Evolutionary conservation across 2,797 vertebrate genomes (phyloP), one percentile per base, ranked within the genome.

Genomic region (Distichodus sexfasciatus): DNA sequence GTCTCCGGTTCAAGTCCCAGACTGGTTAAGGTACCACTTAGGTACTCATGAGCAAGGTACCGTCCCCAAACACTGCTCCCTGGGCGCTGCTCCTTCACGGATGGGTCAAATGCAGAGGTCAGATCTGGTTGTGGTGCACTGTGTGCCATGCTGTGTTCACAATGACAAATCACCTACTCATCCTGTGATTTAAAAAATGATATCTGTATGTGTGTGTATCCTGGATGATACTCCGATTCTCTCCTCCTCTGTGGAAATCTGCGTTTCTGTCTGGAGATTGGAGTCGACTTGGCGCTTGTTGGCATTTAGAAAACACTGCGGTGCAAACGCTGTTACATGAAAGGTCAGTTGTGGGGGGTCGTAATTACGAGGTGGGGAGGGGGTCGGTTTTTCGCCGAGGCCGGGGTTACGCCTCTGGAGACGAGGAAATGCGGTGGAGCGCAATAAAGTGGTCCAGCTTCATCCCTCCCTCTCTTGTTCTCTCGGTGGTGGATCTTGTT

Each of bases 211-310:
- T n/a, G n/a, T n/a, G n/a, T n/a, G n/a, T n/a, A n/a, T 81, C 78
- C 83, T 77, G 62, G 44, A 33, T 73, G 76, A 74, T 73, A 78
- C 74, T 78, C 76, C 78, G 77, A n/a, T 76, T 79, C 75, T 74
- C 40, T 33, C 73, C 77, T 21, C 0, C 57, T 60, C 36, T 44
- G 55, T 74, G 9, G 10, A 48, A 48, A 53, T 8, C 29, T 12
- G 12, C 12, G 14, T 53, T 31, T 31, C 26, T 31, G 14, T 31
- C 26, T 3, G 6, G 50, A 53, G 50, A 28, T 29, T 53, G 15
- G 12, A 46, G 11, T 50, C 23, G 8, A 50, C 23, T 28, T 24
- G 24, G 31, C 15, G 31, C 53, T 21, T 55, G 38, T 60, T 60
- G 40, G 58, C 24, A 31, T 43, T 31, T 31, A 29, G 46, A 43